Evolutionary conservation across 2,888 invertebrate genomes (phyloP).

Genomic region (Melieria omissa): DNA sequence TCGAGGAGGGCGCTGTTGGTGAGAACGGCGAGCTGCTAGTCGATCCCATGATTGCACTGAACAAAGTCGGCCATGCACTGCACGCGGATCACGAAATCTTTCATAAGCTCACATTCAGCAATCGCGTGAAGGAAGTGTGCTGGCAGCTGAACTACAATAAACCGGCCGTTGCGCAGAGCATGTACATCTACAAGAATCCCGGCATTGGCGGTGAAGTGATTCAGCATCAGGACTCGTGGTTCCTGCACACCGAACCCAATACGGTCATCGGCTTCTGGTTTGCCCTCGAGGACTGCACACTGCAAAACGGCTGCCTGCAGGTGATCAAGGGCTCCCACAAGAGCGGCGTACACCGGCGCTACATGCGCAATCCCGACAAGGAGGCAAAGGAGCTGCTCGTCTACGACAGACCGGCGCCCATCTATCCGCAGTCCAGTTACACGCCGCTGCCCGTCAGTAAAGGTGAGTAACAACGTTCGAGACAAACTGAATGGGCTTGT

Average conservation of each 20-base stretch:
- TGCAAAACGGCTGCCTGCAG: constrained; percentile 95
- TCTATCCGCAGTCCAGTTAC: constrained; percentile 80
- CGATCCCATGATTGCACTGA: constrained; percentile 74
- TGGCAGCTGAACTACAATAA: constrained; percentile 78
- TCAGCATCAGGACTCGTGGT: constrained; percentile 89
- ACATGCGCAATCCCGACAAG: constrained; percentile 77
- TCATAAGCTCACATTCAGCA: constrained; percentile 83
- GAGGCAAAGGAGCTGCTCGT: constrained; percentile 72
- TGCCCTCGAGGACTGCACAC: constrained; percentile 91
- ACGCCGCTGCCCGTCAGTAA: constrained; percentile 83
- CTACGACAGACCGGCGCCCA: constrained; percentile 76
- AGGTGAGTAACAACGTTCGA: constrained; percentile 70
- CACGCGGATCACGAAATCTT: constrained; percentile 52
- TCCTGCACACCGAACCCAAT: constrained; percentile 85
- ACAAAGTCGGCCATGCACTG: constrained; percentile 88
- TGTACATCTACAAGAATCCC: constrained; percentile 98
- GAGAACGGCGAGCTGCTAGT: constrained; percentile 79
- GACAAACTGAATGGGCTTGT: constrained; percentile 3
- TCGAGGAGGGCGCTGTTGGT: constrained; percentile 84
- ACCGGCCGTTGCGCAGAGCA: constrained; percentile 92
- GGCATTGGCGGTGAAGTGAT: constrained; percentile 86
- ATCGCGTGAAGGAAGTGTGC: constrained; percentile 82
- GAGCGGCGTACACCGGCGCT: constrained; percentile 77
- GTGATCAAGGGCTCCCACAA: constrained; percentile 93
- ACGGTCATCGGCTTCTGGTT: constrained; percentile 93